Evolutionary conservation across 2,888 invertebrate genomes (phyloP), one percentile per base, ranked within the genome.

Genomic region (Cheilosia grossa): DNA sequence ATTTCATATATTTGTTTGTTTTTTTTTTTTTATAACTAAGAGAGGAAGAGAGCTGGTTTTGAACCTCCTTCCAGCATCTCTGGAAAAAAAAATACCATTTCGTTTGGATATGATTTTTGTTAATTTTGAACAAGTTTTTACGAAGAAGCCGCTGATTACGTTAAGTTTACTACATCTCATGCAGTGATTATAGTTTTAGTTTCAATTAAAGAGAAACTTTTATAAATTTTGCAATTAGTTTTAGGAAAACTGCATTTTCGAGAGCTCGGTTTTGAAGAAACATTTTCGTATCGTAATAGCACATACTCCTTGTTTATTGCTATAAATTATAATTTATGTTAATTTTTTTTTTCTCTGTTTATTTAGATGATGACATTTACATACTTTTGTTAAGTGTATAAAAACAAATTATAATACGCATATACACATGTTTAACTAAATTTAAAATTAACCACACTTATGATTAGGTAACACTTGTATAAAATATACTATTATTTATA

Each of bases 331-430:
- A 42, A 33, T 58, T 74, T 74, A 49, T 67, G 66, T 67, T 72
- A 44, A 63, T 30, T 49, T 73, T 30, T 30, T 49, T 73, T 30
- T 49, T 69, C 74, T 64, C 15, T 79, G 82, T 82, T 79, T 82
- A 83, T 83, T 83, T 59, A 69, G 59, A 83, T 79, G 64, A 83
- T 79, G 82, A 83, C 82, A 74, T 69, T 67, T 74, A 70, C 30
- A 37, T 37, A 37, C 19, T 73, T 79, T 69, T 64, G 82, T 82
- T 82, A 67, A 78, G 64, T 83, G 73, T 83, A 69, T 73, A 83
- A 83, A 44, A 44, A 69, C 63, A 47, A 61, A n/a, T 58, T 47
- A 49, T 13, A 80, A 75, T 17, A 59, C 59, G 30, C 44, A 58
- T 75, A 82, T 66, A 72, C 37, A 78, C 56, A 72, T 72, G 72